Percentiles rank a stretch among this genome's conserved stretches.
Evolutionary conservation across 2,113 vertebrate species (phyloP).

Genomic region (Vombatus ursinus): DNA sequence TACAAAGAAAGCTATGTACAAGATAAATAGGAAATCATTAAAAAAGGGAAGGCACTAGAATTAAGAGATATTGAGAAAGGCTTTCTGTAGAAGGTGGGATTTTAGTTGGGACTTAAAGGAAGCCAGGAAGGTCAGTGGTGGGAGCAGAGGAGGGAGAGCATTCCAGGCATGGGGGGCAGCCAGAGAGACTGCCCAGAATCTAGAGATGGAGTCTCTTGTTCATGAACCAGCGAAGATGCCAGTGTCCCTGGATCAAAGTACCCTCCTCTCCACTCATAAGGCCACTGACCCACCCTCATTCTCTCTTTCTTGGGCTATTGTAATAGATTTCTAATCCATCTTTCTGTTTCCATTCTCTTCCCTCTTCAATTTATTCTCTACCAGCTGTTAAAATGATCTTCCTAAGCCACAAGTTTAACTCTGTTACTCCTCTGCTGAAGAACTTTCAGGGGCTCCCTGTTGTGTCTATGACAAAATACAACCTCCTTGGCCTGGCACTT

Average conservation of each 20-base stretch:
- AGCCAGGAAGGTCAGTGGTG: neutral
- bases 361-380: neutral
- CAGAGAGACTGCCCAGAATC: neutral
- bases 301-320: neutral
- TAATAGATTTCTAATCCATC: neutral
- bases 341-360: neutral
- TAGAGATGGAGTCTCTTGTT: neutral
- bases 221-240: neutral
- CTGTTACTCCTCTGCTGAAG: neutral
- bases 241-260: neutral
- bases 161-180: neutral
- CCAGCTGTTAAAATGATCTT: neutral
- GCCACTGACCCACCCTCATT: neutral
- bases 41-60: neutral
- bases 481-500: neutral
- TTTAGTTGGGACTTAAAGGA: neutral
- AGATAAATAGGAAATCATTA: neutral
- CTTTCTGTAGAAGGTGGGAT: neutral
- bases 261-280: neutral
- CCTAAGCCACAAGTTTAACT: neutral
- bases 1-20: neutral
- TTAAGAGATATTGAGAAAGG: neutral
- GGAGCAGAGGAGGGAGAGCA: neutral
- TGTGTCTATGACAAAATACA: neutral
- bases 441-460: neutral